phyloP scores from a whole-genome alignment of 2,797 vertebrate species.

The Dromococcyx pavoninus region DNA sequence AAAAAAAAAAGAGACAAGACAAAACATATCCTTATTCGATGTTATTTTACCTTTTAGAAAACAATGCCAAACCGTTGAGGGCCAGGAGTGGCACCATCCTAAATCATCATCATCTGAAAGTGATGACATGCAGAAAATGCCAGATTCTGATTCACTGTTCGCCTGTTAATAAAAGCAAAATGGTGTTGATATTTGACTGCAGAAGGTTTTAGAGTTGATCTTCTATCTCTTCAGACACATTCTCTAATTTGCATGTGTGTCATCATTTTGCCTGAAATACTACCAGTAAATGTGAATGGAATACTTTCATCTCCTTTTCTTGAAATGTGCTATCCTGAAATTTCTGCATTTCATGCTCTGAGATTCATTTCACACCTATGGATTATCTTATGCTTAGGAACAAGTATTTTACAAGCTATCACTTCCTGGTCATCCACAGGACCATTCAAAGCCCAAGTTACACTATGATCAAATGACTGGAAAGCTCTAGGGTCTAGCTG shows the following conservation, averaged over 20 bases:
- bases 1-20: neutral
- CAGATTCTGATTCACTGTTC: slow-evolving; percentile 95
- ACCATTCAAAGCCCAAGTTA: neutral
- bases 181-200: neutral
- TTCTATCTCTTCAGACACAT: neutral
- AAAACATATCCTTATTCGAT: neutral
- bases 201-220: neutral
- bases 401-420: neutral
- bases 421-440: neutral
- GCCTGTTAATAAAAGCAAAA: slow-evolving; percentile 76
- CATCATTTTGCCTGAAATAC: neutral
- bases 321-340: neutral
- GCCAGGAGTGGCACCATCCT: slow-evolving; percentile 99
- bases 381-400: neutral
- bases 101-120: slow-evolving; percentile 98
- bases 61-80: slow-evolving; percentile 96
- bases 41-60: slow-evolving; percentile 92
- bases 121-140: slow-evolving; percentile 95
- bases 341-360: neutral
- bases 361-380: neutral
- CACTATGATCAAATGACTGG: neutral
- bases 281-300: neutral
- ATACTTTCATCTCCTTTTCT: neutral
- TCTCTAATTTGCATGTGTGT: neutral
- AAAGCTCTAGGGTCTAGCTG: neutral